Conservation (phyloP, 2,797 vertebrate species). For the Tauraco hartlaubi region DNA sequence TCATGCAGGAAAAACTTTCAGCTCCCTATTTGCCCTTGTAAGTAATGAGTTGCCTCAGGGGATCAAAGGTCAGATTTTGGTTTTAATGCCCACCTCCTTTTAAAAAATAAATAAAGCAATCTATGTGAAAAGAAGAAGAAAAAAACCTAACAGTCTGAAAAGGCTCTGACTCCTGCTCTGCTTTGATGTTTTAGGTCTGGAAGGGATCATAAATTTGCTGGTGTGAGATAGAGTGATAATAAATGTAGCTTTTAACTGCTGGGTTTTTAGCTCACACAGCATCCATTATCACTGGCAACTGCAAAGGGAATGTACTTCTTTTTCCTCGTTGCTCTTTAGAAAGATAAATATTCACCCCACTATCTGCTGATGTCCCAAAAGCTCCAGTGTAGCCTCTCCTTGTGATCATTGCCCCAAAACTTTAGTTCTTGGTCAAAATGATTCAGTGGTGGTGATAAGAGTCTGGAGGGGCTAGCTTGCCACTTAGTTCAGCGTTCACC, state of each 20-base stretch:
- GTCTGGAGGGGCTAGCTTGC: neutral
- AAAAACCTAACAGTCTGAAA: constrained; percentile 32
- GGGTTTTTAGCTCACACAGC: constrained; percentile 69
- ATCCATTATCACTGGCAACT: constrained; percentile 81
- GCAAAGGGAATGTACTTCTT: constrained; percentile 41
- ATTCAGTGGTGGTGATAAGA: neutral
- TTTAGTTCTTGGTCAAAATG: neutral
- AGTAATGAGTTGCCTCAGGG: constrained; percentile 68
- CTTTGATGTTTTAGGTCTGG: constrained; percentile 76
- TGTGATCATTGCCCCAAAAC: neutral
- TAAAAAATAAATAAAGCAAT: constrained; percentile 68
- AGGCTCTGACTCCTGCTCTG: constrained; percentile 55
- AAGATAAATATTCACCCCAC: constrained; percentile 83
- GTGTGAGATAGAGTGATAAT: constrained; percentile 70
- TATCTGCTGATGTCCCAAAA: constrained; percentile 66
- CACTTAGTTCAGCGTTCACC: neutral
- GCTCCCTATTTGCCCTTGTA: constrained; percentile 58
- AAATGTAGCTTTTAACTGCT: constrained; percentile 64
- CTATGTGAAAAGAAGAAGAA: constrained; percentile 46
- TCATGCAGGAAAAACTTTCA: constrained; percentile 48
- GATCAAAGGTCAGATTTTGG: constrained; percentile 66
- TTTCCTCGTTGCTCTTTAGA: constrained; percentile 24
- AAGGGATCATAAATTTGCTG: constrained; percentile 74
- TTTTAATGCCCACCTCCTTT: constrained; percentile 53
- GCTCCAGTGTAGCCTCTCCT: constrained; percentile 20